Evolutionary conservation across 1,140 invertebrate genomes (phyloP).

Genomic region (Lysiphlebus fabarum): DNA sequence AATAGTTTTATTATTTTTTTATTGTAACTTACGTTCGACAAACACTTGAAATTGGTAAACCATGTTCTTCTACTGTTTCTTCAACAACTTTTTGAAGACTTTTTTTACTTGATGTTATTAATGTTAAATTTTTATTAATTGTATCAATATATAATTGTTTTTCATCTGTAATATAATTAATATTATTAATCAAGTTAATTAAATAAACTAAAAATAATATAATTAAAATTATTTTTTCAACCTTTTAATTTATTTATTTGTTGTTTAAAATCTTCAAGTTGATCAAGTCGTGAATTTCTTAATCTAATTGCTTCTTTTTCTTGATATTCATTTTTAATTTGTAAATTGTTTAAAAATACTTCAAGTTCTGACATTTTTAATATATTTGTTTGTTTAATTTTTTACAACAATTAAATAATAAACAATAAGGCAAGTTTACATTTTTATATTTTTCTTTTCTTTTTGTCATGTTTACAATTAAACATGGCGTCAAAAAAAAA

Average conservation of each 20-base stretch:
- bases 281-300: too few relatives aligned
- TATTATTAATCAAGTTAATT: neutral
- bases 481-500: too few relatives aligned
- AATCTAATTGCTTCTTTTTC: too few relatives aligned
- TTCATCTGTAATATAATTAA: neutral
- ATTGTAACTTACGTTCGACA: constrained; percentile 5
- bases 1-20: neutral
- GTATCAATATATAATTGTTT: neutral
- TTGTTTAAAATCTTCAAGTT: too few relatives aligned
- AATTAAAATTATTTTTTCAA: neutral
- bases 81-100: constrained; percentile 9
- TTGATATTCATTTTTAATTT: too few relatives aligned
- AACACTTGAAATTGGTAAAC: constrained; percentile 9
- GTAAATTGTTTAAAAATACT: too few relatives aligned
- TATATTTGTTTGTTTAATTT: too few relatives aligned
- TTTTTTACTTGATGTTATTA: constrained; percentile 9
- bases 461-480: too few relatives aligned
- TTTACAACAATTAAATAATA: too few relatives aligned
- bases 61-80: neutral
- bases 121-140: constrained; percentile 9
- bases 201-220: neutral
- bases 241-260: neutral
- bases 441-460: too few relatives aligned
- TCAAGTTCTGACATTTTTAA: too few relatives aligned
- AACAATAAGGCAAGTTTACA: too few relatives aligned